These are phyloP conservation scores for Cyanistes caeruleus DNA, from an alignment of 2,113 vertebrate species.

Conservation along the genomic window DNA sequence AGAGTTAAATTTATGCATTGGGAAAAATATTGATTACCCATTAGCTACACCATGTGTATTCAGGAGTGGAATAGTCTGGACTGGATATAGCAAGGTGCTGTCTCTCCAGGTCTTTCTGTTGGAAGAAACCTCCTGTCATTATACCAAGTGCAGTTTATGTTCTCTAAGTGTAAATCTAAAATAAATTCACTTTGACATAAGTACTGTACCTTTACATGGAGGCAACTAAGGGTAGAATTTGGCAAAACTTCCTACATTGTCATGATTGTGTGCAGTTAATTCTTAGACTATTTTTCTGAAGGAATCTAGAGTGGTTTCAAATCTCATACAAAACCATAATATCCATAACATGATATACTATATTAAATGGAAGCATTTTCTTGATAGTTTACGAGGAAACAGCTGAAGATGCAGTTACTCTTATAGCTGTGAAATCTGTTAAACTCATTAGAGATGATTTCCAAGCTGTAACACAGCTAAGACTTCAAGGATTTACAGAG, in stretches of 20 bases:
- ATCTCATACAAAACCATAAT: neutral
- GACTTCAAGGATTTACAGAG: neutral
- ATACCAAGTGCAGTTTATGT: neutral
- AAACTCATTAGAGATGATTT: neutral
- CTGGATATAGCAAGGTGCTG: neutral
- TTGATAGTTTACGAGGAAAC: neutral
- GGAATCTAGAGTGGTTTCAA: neutral
- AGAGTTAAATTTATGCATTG: neutral
- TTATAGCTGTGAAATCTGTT: conserved; percentile 3
- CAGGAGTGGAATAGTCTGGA: neutral
- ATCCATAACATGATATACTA: neutral
- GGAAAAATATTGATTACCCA: neutral
- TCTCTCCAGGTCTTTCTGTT: neutral
- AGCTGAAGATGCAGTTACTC: neutral
- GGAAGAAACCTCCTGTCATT: neutral
- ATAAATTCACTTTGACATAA: neutral
- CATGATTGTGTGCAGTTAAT: neutral
- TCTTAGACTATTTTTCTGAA: neutral
- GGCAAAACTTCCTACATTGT: neutral
- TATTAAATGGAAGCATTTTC: neutral
- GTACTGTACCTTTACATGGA: neutral
- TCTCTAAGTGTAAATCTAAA: neutral
- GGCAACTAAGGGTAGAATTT: neutral
- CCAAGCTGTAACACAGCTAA: neutral
- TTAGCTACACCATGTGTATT: neutral